Evolutionary conservation across 2,797 vertebrate genomes (phyloP).

Genomic region (Tragopan temminckii): DNA sequence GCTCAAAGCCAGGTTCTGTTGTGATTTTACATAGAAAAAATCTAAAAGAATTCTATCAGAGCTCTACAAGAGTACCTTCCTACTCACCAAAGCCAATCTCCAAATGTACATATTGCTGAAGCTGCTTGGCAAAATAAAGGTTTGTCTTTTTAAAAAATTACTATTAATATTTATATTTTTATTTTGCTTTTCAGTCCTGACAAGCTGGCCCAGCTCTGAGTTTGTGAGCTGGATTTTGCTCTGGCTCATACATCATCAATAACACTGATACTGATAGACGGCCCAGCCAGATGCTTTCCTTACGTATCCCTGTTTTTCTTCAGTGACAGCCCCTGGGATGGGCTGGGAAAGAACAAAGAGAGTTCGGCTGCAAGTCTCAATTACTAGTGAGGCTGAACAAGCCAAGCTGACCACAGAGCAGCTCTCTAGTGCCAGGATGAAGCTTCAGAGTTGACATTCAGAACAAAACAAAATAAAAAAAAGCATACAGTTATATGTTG

Average conservation of each 20-base stretch:
- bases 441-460: background rate
- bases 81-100: background rate
- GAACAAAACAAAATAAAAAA: rapidly evolving
- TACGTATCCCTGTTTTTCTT: background rate
- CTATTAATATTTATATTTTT: too few relatives aligned
- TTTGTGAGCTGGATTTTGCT: slow-evolving; percentile 10
- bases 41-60: background rate
- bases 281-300: background rate
- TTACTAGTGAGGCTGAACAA: background rate
- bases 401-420: background rate
- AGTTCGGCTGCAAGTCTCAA: background rate
- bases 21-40: background rate
- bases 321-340: background rate
- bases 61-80: background rate
- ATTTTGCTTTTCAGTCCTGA: background rate
- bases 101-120: background rate
- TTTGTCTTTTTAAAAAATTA: background rate
- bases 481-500: rapidly evolving
- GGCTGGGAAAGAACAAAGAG: background rate
- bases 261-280: background rate
- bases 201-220: background rate
- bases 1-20: background rate
- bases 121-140: background rate
- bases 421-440: background rate
- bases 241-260: background rate